Percentiles rank a stretch among this genome's conserved stretches.
These are phyloP conservation scores for Oplegnathus fasciatus DNA, from an alignment of 2,113 vertebrate genomes.

Conservation along the genomic window DNA sequence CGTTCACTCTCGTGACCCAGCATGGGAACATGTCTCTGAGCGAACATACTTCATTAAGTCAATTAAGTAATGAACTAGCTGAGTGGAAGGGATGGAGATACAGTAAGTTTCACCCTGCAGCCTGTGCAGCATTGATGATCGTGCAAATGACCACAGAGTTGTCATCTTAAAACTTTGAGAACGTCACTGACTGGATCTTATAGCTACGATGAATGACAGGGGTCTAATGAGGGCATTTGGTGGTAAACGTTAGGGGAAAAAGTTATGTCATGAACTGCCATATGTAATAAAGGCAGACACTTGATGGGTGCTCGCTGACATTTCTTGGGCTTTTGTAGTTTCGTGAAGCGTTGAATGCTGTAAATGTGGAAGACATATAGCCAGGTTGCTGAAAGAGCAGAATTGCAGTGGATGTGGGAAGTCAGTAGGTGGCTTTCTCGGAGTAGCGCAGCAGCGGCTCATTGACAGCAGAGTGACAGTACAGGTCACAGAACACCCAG, in stretches of 20 bases:
- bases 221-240: constrained; percentile 37
- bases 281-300: constrained; percentile 1
- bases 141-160: constrained; percentile 42
- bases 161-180: constrained; percentile 47
- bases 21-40: constrained; percentile 29
- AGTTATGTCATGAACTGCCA: constrained; percentile 12
- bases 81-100: constrained; percentile 47
- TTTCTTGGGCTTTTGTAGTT: not conserved
- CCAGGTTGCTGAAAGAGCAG: constrained; percentile 25
- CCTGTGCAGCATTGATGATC: constrained; percentile 18
- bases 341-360: not conserved
- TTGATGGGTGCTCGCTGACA: constrained; percentile 8
- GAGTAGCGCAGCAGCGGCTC: constrained; percentile 30
- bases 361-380: not conserved
- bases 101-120: constrained; percentile 45
- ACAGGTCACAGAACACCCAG: constrained; percentile 55
- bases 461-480: constrained; percentile 52
- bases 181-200: constrained; percentile 19
- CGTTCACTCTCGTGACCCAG: constrained; percentile 34
- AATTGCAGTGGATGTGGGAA: constrained; percentile 31
- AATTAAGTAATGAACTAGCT: constrained; percentile 69
- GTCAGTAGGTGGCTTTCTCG: constrained; percentile 51
- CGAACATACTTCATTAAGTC: constrained; percentile 67
- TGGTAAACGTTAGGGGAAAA: constrained; percentile 15
- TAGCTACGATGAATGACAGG: not conserved